Conservation (phyloP, 2,113 vertebrate genomes). For the Salvelinus sp. region DNA sequence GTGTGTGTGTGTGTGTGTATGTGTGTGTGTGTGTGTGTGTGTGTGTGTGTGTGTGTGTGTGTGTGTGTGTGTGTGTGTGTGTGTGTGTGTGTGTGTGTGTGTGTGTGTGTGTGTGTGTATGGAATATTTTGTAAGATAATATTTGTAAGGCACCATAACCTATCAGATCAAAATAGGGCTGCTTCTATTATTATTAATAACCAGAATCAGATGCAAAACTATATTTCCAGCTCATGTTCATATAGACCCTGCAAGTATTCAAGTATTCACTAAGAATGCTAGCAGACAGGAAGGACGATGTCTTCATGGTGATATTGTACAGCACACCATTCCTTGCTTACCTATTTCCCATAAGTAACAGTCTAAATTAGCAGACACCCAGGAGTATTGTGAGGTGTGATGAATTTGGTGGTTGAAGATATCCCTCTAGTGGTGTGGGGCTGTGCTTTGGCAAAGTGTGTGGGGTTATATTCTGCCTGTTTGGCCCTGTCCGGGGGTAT, state of each 20-base stretch:
- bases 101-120: background rate
- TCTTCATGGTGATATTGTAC: background rate
- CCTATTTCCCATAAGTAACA: conserved; percentile 17
- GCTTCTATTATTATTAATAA: conserved; percentile 56
- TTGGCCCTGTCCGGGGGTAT: too few species aligned
- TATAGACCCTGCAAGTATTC: conserved; percentile 41
- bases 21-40: background rate
- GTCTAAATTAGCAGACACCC: background rate
- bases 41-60: background rate
- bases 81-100: background rate
- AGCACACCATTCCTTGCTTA: background rate
- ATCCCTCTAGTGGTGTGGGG: too few species aligned
- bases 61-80: background rate
- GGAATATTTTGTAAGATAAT: conserved; percentile 20
- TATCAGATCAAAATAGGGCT: conserved; percentile 52
- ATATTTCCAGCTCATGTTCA: conserved; percentile 41
- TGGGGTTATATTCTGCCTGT: too few species aligned
- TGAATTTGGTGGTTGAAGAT: background rate
- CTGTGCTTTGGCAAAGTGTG: too few species aligned
- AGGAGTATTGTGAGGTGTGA: background rate
- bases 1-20: background rate
- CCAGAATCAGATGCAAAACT: conserved; percentile 44
- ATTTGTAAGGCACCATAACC: conserved; percentile 47
- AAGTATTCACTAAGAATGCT: conserved; percentile 57
- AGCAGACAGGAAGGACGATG: conserved; percentile 28